A percentile compares a stretch with the other conserved stretches of the same genome.
Conservation (phyloP, 2,113 vertebrate species). For the Cisticola juncidis region DNA sequence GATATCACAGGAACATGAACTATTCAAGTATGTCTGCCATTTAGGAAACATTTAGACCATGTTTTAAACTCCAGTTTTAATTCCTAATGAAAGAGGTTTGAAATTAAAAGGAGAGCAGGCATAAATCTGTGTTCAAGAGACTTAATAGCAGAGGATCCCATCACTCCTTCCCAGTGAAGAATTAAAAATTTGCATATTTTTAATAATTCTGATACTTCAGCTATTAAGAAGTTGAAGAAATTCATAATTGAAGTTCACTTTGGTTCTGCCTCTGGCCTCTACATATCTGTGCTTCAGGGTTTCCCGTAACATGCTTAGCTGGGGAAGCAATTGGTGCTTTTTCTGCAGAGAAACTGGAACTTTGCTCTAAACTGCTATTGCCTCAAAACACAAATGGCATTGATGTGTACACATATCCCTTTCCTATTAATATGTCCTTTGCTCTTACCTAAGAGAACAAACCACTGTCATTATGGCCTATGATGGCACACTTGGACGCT, state of each 20-base stretch:
- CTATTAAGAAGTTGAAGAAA: background rate
- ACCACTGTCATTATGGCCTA: background rate
- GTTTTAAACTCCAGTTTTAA: background rate
- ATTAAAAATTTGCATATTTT: background rate
- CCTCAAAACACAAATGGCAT: background rate
- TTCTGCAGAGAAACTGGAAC: background rate
- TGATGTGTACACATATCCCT: background rate
- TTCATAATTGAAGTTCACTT: background rate
- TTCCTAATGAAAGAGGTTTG: background rate
- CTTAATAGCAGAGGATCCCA: background rate
- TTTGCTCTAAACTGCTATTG: background rate
- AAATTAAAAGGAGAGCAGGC: background rate
- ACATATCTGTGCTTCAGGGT: background rate
- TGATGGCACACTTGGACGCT: rapidly evolving
- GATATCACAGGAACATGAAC: background rate
- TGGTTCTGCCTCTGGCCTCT: background rate
- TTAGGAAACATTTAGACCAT: background rate
- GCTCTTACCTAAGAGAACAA: background rate
- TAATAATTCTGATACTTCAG: background rate
- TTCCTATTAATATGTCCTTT: background rate
- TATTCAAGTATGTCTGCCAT: background rate
- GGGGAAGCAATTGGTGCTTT: background rate
- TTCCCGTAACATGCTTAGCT: background rate
- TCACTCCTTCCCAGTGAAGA: background rate
- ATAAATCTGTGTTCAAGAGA: background rate